These are phyloP conservation scores for Yponomeuta malinellus DNA, from an alignment of 2,888 invertebrate genomes.

Conservation along the genomic window DNA sequence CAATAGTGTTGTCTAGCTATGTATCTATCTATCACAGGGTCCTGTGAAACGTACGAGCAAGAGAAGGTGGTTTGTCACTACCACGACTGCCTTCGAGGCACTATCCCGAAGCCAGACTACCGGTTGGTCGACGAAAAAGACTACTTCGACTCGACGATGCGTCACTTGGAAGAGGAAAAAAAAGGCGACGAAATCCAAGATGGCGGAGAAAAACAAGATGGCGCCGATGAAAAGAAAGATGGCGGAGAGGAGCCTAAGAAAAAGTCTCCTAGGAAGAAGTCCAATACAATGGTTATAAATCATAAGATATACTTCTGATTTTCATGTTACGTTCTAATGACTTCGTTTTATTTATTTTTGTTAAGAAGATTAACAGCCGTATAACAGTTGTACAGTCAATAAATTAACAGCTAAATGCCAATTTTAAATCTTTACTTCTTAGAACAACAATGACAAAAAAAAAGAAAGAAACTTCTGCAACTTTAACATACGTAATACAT, in stretches of 20 bases:
- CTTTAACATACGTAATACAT: too few relatives aligned
- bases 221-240: conserved; percentile 22
- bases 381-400: too few relatives aligned
- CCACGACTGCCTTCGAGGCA: conserved; percentile 73
- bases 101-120: conserved; percentile 58
- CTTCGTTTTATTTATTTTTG: not conserved
- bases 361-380: too few relatives aligned
- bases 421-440: too few relatives aligned
- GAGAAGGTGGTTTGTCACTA: conserved; percentile 76
- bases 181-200: conserved; percentile 23
- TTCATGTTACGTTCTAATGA: not conserved
- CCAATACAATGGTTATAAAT: conserved; percentile 65
- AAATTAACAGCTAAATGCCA: too few relatives aligned
- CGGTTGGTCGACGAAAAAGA: conserved; percentile 59
- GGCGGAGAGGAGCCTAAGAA: conserved; percentile 24
- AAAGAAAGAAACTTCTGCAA: too few relatives aligned
- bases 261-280: conserved; percentile 39
- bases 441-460: too few relatives aligned
- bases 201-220: conserved; percentile 23
- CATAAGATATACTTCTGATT: conserved; percentile 64
- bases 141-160: conserved; percentile 63
- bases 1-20: too few relatives aligned
- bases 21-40: conserved; percentile 46
- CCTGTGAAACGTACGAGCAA: conserved; percentile 78
- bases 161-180: conserved; percentile 42